phyloP scores from a whole-genome alignment of 1,140 invertebrate genomes.

The Drosophila gunungcola region DNA sequence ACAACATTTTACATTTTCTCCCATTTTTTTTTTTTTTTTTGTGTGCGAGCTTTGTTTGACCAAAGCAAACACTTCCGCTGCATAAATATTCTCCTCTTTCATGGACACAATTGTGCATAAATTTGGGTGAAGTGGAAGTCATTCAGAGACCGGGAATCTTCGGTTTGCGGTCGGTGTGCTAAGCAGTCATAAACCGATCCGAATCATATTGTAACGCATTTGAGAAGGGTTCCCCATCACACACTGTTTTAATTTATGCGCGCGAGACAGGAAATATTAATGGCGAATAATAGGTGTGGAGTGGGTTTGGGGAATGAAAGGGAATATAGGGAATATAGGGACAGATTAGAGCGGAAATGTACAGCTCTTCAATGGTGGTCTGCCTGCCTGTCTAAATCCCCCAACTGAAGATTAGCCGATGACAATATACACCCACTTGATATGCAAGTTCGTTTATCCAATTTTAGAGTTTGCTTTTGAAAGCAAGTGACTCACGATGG shows the following conservation, averaged over 20 bases:
- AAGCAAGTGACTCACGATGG: conserved; percentile 8
- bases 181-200: conserved; percentile 61
- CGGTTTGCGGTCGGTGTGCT: conserved; percentile 49
- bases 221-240: conserved; percentile 64
- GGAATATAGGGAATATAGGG: conserved; percentile 15
- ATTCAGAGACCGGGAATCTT: conserved; percentile 18
- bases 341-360: conserved; percentile 55
- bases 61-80: conserved; percentile 57
- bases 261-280: conserved; percentile 80
- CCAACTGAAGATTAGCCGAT: conserved; percentile 5
- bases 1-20: conserved; percentile 43
- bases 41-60: conserved; percentile 20
- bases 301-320: conserved; percentile 5
- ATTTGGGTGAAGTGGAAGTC: conserved; percentile 30
- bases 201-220: conserved; percentile 49
- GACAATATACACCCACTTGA: conserved; percentile 19
- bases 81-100: conserved; percentile 26
- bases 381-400: not conserved
- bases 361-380: conserved; percentile 33
- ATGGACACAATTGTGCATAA: conserved; percentile 20
- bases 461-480: conserved; percentile 7
- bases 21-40: conserved; percentile 11
- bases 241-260: conserved; percentile 74
- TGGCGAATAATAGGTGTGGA: conserved; percentile 57
- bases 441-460: conserved; percentile 16